Evolutionary conservation across 2,113 vertebrate genomes (phyloP).

Genomic region (Vanacampus margaritifer): DNA sequence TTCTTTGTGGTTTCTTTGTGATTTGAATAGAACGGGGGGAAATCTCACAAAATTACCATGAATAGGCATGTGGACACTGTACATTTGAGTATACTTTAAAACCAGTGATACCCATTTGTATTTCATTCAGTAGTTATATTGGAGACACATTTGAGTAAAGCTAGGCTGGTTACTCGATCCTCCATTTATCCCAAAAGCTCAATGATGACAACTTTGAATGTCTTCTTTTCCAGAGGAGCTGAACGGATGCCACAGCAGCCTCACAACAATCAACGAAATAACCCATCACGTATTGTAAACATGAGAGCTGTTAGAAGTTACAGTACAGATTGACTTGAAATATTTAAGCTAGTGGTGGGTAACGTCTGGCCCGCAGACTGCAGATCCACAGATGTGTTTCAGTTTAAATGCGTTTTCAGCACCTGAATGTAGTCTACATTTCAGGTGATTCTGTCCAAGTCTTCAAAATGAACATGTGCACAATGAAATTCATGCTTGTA

Average conservation of each 20-base stretch:
- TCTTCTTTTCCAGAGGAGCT: constrained; percentile 15
- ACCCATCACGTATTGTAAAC: background rate
- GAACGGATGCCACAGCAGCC: background rate
- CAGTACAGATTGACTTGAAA: background rate
- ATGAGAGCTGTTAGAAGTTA: background rate
- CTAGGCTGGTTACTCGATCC: constrained; percentile 13
- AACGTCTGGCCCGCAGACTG: background rate
- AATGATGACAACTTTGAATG: constrained; percentile 40
- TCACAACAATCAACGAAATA: background rate
- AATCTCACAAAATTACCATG: no score
- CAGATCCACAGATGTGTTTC: background rate
- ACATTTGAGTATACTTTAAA: no score
- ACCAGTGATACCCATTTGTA: background rate
- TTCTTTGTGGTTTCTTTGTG: no score
- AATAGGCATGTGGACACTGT: no score
- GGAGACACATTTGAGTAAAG: constrained; percentile 11
- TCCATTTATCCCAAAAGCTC: constrained; percentile 24
- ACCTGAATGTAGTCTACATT: no score
- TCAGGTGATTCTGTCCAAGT: no score
- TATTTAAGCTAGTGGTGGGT: background rate
- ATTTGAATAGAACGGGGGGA: no score
- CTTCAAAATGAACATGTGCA: no score
- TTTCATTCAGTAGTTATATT: constrained; percentile 12
- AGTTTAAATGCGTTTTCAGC: no score
- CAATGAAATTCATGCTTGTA: no score